Base-by-base conservation (phyloP, 2,888 invertebrate species). In the Bombylius major region DNA sequence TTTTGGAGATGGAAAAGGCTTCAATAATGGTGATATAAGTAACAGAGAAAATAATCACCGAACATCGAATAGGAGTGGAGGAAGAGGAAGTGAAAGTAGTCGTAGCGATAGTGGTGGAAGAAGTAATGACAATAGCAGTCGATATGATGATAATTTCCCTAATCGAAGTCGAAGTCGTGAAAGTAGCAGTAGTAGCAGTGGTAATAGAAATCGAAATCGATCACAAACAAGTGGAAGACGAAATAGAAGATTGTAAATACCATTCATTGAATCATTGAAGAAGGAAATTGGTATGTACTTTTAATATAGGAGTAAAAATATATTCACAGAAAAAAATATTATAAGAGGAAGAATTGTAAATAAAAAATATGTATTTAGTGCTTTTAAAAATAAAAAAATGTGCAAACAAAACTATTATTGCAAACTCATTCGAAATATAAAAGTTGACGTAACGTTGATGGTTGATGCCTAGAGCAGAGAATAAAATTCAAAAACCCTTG, bases 1-100 rank as follows among this genome's bases (percentile, higher is more conserved):
- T 51, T 56, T 55, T 50, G 56, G 51, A 14, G 56, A 54, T 4
- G 56, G 52, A 32, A 50, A 53, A 36, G 48, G 6, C 5, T 36
- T 32, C 5, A 51, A 42, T 54, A 33, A 50, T 42, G 32, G 49
- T 1, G 42, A 5, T 31, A 47, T 46, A 39, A 51, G 14, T 1
- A 52, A 47, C 33, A 47, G 47, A 39, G 50, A 50, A 12, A 53
- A 39, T 42, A 49, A 47, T 23, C 14, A 33, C 23, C 46, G 47
- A 8, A 32, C 42, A 11, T 42, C 39, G 12, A 42, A 11, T 42
- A 8, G 39, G 5, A 11, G 4, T 11, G 11, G 39, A 11, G 11
- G 11, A 5, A 8, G 39, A 42, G 11, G 4, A 11, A 42, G 39
- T 42, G 11, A 11, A 5, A 11, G 11, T 11, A 42, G 12, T 11